These are phyloP conservation scores for Andinoacara biseriatus DNA, from an alignment of 2,113 vertebrate species.

Conservation along the genomic window DNA sequence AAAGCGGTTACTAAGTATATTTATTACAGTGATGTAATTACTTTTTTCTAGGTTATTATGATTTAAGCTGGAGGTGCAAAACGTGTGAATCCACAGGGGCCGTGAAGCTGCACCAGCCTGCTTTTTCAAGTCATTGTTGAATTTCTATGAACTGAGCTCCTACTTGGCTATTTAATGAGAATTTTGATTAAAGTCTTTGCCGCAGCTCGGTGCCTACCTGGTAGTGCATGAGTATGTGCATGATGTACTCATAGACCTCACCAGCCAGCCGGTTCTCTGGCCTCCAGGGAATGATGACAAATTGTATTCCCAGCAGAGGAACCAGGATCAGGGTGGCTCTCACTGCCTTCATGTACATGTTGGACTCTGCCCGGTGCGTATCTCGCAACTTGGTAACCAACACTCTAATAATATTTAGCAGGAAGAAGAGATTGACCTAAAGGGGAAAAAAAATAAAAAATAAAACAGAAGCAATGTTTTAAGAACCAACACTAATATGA, in stretches of 20 bases:
- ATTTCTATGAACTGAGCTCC: background rate
- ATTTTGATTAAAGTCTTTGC: background rate
- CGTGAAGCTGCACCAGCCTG: background rate
- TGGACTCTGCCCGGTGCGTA: slow-evolving; percentile 90
- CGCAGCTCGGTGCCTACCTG: slow-evolving; percentile 82
- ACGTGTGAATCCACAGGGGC: background rate
- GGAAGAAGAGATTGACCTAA: slow-evolving; percentile 97
- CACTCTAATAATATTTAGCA: slow-evolving; percentile 96
- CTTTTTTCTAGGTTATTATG: background rate
- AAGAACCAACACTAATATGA: no score
- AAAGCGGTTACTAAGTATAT: background rate
- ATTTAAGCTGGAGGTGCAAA: background rate
- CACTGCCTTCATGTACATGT: slow-evolving; percentile 99
- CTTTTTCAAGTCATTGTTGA: background rate
- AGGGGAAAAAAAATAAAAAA: background rate
- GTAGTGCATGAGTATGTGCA: slow-evolving; percentile 97
- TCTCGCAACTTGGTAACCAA: slow-evolving; percentile 93
- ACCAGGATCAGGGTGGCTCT: slow-evolving; percentile 95
- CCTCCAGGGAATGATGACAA: slow-evolving; percentile 96
- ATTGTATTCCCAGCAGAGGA: slow-evolving; percentile 95
- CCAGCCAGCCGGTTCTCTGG: slow-evolving; percentile 91
- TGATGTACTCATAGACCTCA: slow-evolving; percentile 94
- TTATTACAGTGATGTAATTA: background rate
- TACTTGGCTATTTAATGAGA: background rate
- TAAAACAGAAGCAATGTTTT: background rate